These are phyloP conservation scores for Lasioglossum baleicum DNA, from an alignment of 1,140 invertebrate genomes.

Conservation along the genomic window DNA sequence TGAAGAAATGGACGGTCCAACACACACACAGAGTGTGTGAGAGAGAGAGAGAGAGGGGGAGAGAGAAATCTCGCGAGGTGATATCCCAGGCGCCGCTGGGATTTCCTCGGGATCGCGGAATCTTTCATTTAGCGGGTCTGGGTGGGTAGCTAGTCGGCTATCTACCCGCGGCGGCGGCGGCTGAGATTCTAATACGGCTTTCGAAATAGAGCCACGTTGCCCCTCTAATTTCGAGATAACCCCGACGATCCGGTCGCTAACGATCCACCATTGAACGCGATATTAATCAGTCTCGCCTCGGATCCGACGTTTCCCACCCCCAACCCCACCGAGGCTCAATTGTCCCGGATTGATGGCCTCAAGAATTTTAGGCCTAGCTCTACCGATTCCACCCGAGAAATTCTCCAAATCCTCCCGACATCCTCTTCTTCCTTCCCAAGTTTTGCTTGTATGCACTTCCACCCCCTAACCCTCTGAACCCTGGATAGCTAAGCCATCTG, in stretches of 20 bases:
- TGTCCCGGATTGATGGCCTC: background rate
- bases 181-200: constrained; percentile 1
- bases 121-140: constrained; percentile 16
- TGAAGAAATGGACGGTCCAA: background rate
- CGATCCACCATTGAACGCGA: constrained; percentile 8
- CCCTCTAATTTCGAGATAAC: constrained; percentile 1
- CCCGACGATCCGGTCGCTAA: background rate
- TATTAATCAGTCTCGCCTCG: constrained; percentile 6
- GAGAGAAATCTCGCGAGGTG: background rate
- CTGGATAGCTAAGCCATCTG: no score
- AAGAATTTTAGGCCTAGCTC: no score
- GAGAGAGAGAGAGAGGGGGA: no score
- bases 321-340: no score
- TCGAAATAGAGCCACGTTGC: background rate
- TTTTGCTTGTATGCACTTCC: no score
- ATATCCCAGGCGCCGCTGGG: background rate
- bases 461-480: no score
- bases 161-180: background rate
- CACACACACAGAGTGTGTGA: no score
- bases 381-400: no score
- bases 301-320: background rate
- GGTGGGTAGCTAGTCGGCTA: background rate
- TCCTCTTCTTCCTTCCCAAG: no score
- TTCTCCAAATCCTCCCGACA: no score
- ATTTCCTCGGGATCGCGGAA: background rate